Conservation (phyloP, 2,797 vertebrate genomes). For the Pangasius larnaudii region DNA sequence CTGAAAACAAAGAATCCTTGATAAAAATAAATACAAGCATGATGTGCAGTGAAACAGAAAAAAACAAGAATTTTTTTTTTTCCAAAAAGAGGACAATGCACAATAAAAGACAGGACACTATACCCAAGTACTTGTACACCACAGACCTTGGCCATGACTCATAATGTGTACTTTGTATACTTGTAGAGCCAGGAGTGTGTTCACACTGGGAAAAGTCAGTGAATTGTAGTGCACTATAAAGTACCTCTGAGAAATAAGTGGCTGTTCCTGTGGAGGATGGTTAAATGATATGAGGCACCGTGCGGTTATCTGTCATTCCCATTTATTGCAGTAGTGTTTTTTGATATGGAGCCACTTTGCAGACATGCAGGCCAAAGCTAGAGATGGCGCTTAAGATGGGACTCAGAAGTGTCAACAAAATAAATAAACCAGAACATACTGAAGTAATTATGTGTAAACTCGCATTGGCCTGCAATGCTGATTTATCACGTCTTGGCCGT, state of each 20-base stretch:
- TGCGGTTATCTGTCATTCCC: conserved; percentile 25
- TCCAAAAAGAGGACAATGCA: conserved; percentile 12
- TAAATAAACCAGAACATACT: conserved; percentile 39
- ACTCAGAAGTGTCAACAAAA: conserved; percentile 23
- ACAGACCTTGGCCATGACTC: conserved; percentile 11
- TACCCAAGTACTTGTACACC: background rate
- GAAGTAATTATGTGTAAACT: conserved; percentile 47
- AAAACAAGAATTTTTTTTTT: background rate
- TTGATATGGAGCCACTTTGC: conserved; percentile 21
- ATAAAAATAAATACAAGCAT: conserved; percentile 9
- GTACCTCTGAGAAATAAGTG: conserved; percentile 1
- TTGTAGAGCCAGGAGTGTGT: conserved; percentile 40
- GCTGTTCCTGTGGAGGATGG: conserved; percentile 10
- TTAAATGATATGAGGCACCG: conserved; percentile 17
- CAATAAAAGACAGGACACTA: conserved; percentile 13
- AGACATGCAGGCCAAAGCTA: background rate
- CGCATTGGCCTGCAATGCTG: conserved; percentile 27
- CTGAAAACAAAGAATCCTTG: conserved; percentile 21
- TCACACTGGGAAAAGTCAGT: background rate
- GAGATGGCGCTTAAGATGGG: conserved; percentile 19
- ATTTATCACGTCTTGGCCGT: conserved; percentile 47
- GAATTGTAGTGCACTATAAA: conserved; percentile 11
- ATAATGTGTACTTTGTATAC: conserved; percentile 4
- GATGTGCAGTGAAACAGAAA: conserved; percentile 10
- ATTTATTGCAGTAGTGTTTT: conserved; percentile 23